phyloP scores from a whole-genome alignment of 2,113 vertebrate species.

The Vulpes ferrilata region DNA sequence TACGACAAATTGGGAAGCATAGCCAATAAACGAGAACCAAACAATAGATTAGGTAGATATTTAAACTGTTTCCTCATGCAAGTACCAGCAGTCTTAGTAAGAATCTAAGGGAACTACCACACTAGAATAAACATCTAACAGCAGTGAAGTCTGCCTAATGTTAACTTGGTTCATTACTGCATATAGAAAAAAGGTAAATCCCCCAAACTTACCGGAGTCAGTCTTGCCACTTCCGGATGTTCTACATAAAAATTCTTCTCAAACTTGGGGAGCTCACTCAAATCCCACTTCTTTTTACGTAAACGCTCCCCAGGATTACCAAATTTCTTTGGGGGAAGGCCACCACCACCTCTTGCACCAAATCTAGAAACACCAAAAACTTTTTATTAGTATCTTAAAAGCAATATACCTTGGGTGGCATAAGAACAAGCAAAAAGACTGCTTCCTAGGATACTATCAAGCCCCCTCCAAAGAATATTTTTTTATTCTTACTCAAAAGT shows the following conservation, averaged over 20 bases:
- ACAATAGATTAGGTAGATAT: not conserved
- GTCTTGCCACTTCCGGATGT: constrained; percentile 93
- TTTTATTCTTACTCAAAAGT: not conserved
- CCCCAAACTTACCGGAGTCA: constrained; percentile 90
- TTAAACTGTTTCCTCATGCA: not conserved
- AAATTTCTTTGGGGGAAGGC: constrained; percentile 95
- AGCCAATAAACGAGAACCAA: not conserved
- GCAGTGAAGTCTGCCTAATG: not conserved
- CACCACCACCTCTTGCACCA: constrained; percentile 90
- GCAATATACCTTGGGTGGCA: not conserved
- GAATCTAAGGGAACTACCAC: not conserved
- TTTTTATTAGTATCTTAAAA: constrained; percentile 31
- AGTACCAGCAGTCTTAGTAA: not conserved
- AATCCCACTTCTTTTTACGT: constrained; percentile 97
- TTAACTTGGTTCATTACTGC: not conserved
- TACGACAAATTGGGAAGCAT: not conserved
- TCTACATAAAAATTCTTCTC: constrained; percentile 99
- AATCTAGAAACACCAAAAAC: constrained; percentile 85
- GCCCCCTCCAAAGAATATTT: not conserved
- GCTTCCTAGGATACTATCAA: not conserved
- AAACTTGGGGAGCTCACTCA: constrained; percentile 97
- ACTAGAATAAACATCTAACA: not conserved
- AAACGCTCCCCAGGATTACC: constrained; percentile 97
- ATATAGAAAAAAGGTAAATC: not conserved
- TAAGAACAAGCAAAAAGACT: not conserved